phyloP scores from a whole-genome alignment of 2,888 invertebrate genomes.

The Sycophila texana region DNA sequence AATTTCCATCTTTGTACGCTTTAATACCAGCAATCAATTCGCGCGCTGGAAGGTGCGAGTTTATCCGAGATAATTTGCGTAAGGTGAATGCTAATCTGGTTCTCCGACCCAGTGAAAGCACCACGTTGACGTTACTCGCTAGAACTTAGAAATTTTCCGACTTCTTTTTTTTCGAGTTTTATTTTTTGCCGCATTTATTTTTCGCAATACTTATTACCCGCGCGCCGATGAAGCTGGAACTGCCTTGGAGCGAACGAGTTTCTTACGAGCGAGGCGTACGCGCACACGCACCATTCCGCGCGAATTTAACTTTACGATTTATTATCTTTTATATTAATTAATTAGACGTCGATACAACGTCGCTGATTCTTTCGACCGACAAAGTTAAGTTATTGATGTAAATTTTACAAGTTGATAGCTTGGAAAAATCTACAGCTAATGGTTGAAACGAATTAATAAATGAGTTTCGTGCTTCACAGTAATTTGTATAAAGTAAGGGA shows the following conservation, averaged over 20 bases:
- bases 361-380: background rate
- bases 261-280: background rate
- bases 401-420: no score
- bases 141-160: slow-evolving; percentile 23
- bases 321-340: background rate
- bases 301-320: background rate
- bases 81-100: slow-evolving; percentile 42
- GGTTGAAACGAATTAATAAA: no score
- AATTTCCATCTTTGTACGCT: background rate
- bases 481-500: no score
- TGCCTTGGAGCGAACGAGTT: background rate
- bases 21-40: background rate
- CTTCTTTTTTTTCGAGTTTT: slow-evolving; percentile 2
- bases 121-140: background rate
- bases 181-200: slow-evolving; percentile 3
- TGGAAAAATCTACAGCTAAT: no score
- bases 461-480: no score
- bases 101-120: slow-evolving; percentile 41
- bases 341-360: background rate
- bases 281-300: background rate
- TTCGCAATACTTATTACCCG: background rate
- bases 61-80: slow-evolving; percentile 23
- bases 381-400: no score
- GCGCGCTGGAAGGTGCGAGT: background rate
- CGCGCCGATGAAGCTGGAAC: background rate